Evolutionary conservation across 1,140 invertebrate genomes (phyloP), one percentile per base, ranked within the genome.

Genomic region (Ostrea denselamellosa): DNA sequence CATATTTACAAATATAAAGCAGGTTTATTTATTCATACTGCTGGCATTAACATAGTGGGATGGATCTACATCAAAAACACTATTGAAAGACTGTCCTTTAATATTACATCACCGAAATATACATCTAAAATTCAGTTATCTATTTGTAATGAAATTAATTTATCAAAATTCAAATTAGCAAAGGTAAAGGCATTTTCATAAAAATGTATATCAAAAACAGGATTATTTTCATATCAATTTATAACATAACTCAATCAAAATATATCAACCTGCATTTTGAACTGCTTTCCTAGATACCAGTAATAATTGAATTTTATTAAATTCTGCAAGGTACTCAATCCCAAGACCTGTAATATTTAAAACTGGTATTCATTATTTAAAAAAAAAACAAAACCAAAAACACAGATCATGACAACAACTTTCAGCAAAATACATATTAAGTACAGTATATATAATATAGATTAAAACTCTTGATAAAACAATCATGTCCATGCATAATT

Each of bases 391-490:
- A n/a, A 77, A 22, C 5, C 34, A 44, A 44, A 44, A 44, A 44
- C 68, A 77, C 68, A 77, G 68, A 77, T 28, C 68, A 34, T 77
- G 68, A 77, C 68, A 77, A 77, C 68, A 77, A 77, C 68, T 77
- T 77, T 28, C 68, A 77, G 68, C 68, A 77, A 77, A 77, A 77
- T 77, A 77, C 68, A 62, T 62, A 62, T 77, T 77, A 28, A 77
- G 68, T 77, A 77, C 28, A 77, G 25, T 71, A 62, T 71, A 77
- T 77, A 77, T 77, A 77, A 62, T 77, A 77, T 28, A 77, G 68
- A 77, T 77, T 77, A 34, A 77, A 77, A 77, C 68, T 77, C 68
- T 77, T 77, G 28, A 71, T 34, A 77, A 77, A 77, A 77, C 68
- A 77, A 77, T 25, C 68, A 19, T 77, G 25, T 77, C 34, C 68